Evolutionary conservation across 2,113 vertebrate species (phyloP).

Genomic region (Noctilio leporinus): DNA sequence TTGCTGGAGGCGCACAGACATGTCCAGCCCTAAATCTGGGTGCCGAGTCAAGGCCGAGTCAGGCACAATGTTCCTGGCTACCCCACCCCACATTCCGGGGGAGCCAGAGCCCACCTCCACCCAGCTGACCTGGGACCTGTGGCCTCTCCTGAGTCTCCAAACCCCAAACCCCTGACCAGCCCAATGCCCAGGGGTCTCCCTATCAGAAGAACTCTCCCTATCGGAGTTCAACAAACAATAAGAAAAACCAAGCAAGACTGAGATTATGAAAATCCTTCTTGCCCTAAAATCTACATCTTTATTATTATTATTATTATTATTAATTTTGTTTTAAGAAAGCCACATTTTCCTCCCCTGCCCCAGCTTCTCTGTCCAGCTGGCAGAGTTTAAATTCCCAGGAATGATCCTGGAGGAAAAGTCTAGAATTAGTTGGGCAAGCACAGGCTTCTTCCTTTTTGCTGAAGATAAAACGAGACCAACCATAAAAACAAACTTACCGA

Average conservation of each 20-base stretch:
- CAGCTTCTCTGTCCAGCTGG: neutral
- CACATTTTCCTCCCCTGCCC: neutral
- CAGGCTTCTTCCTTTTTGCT: neutral
- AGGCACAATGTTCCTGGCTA: neutral
- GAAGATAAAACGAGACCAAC: slow-evolving; percentile 29
- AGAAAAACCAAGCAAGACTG: neutral
- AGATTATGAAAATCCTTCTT: neutral
- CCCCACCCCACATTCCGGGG: neutral
- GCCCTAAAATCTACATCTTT: neutral
- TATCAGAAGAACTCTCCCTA: neutral
- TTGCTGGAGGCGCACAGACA: neutral
- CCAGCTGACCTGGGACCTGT: neutral
- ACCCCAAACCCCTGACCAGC: neutral
- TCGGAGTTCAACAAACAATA: neutral
- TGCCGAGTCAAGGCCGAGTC: neutral
- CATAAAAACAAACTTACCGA: neutral
- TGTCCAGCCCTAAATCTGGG: neutral
- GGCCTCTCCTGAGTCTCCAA: accelerated
- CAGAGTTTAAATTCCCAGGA: neutral
- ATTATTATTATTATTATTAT: no score
- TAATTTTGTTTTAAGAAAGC: neutral
- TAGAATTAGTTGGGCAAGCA: neutral
- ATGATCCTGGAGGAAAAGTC: neutral
- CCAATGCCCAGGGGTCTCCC: neutral
- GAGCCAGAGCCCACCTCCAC: neutral